These are phyloP conservation scores for Hypselothyrea guttata DNA, from an alignment of 2,888 invertebrate genomes.

Conservation along the genomic window DNA sequence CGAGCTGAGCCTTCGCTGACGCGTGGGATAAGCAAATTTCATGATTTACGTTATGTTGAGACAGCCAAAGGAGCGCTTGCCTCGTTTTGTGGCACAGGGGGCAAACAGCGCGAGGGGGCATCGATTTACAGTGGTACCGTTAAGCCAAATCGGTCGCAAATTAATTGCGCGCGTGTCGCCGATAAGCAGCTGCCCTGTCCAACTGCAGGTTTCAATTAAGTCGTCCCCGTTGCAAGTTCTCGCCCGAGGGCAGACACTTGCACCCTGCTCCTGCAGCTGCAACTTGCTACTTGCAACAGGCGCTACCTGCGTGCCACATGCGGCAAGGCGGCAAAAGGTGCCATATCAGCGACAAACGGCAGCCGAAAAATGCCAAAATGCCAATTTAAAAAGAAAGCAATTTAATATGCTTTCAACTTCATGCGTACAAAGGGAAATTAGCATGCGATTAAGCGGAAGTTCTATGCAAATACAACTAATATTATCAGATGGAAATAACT, in stretches of 20 bases:
- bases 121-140: slow-evolving; percentile 62
- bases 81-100: neutral
- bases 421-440: no score
- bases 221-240: slow-evolving; percentile 39
- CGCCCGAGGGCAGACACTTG: slow-evolving; percentile 21
- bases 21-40: slow-evolving; percentile 75
- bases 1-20: slow-evolving; percentile 11
- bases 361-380: slow-evolving; percentile 49
- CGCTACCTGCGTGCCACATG: slow-evolving; percentile 4
- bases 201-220: slow-evolving; percentile 64
- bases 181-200: slow-evolving; percentile 68
- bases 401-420: no score
- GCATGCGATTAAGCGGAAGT: no score
- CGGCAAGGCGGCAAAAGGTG: slow-evolving; percentile 32
- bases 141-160: slow-evolving; percentile 69
- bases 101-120: neutral
- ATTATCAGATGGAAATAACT: no score
- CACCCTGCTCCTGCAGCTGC: slow-evolving; percentile 18
- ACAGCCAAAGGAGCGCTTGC: no score
- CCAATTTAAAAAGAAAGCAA: slow-evolving; percentile 30
- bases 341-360: slow-evolving; percentile 37
- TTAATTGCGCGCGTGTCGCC: slow-evolving; percentile 65
- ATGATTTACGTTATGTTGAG: slow-evolving; percentile 69
- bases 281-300: neutral
- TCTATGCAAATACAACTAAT: no score